phyloP scores from a whole-genome alignment of 2,797 vertebrate species.

The Leptoclinus maculatus region DNA sequence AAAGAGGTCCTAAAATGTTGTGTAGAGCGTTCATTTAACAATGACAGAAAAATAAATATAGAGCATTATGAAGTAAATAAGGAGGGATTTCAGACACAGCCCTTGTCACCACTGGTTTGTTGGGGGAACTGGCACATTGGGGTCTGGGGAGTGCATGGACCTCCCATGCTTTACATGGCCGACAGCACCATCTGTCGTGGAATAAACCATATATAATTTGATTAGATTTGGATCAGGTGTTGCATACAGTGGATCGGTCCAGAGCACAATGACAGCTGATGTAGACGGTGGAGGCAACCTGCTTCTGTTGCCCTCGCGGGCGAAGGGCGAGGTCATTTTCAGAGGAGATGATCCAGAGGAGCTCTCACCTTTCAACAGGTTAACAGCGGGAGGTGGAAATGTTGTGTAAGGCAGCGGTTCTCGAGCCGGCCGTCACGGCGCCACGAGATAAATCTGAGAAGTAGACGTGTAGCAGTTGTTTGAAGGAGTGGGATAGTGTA shows the following conservation, averaged over 20 bases:
- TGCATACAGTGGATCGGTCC: neutral
- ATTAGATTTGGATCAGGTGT: conserved; percentile 4
- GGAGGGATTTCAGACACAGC: neutral
- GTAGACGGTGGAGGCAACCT: neutral
- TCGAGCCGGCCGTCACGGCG: too few species aligned
- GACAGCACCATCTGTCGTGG: neutral
- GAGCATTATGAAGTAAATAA: too few species aligned
- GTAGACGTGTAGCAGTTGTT: neutral
- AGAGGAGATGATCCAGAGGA: neutral
- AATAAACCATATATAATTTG: neutral
- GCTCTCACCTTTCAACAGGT: neutral
- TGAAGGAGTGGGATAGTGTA: neutral
- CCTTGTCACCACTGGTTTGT: neutral
- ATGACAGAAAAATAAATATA: too few species aligned
- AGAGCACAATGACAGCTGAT: neutral
- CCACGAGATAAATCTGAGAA: too few species aligned
- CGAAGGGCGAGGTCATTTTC: neutral
- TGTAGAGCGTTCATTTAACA: too few species aligned
- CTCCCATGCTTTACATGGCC: neutral
- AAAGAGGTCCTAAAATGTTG: too few species aligned
- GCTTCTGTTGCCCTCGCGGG: neutral
- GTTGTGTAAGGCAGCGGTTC: too few species aligned
- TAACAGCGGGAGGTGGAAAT: neutral
- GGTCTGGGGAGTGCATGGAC: neutral
- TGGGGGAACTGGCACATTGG: neutral